Evolutionary conservation across 2,888 invertebrate species (phyloP).

Genomic region (Keiferia lycopersicella): DNA sequence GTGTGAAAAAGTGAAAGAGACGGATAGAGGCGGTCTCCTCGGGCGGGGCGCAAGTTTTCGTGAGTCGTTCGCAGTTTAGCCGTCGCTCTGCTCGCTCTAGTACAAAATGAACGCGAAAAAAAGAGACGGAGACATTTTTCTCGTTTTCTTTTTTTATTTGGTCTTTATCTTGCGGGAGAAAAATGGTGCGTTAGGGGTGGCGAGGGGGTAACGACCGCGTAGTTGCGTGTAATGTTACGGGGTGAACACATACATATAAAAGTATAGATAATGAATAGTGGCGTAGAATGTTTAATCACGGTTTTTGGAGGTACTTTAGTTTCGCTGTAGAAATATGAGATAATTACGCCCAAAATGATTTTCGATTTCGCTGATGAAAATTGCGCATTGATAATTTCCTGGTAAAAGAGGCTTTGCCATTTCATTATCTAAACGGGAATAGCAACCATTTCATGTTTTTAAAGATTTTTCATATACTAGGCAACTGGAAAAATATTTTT

Average conservation of each 20-base stretch:
- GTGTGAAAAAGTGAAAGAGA: slow-evolving; percentile 81
- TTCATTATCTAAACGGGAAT: slow-evolving; percentile 21
- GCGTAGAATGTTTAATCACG: slow-evolving; percentile 76
- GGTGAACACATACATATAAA: slow-evolving; percentile 49
- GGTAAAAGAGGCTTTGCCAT: slow-evolving; percentile 16
- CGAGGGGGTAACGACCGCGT: slow-evolving; percentile 58
- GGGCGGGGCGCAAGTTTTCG: slow-evolving; percentile 81
- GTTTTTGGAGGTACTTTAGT: slow-evolving; percentile 72
- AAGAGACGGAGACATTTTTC: slow-evolving; percentile 73
- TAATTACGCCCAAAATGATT: slow-evolving; percentile 73
- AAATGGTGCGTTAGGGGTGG: slow-evolving; percentile 71
- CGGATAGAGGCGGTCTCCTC: slow-evolving; percentile 78
- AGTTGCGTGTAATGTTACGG: slow-evolving; percentile 77
- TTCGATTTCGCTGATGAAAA: slow-evolving; percentile 60
- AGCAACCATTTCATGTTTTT: slow-evolving; percentile 4
- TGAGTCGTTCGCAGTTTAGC: slow-evolving; percentile 79
- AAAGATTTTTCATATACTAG: slow-evolving; percentile 5
- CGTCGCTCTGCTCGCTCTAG: slow-evolving; percentile 65
- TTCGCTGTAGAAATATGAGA: slow-evolving; percentile 65
- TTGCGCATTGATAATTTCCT: slow-evolving; percentile 52
- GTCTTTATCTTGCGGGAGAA: slow-evolving; percentile 79
- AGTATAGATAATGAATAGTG: slow-evolving; percentile 76
- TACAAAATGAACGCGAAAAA: slow-evolving; percentile 44
- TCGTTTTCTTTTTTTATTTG: slow-evolving; percentile 80
- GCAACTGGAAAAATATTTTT: not conserved